Evolutionary conservation across 2,888 invertebrate species (phyloP).

Genomic region (Drosophila quasianomalipes): DNA sequence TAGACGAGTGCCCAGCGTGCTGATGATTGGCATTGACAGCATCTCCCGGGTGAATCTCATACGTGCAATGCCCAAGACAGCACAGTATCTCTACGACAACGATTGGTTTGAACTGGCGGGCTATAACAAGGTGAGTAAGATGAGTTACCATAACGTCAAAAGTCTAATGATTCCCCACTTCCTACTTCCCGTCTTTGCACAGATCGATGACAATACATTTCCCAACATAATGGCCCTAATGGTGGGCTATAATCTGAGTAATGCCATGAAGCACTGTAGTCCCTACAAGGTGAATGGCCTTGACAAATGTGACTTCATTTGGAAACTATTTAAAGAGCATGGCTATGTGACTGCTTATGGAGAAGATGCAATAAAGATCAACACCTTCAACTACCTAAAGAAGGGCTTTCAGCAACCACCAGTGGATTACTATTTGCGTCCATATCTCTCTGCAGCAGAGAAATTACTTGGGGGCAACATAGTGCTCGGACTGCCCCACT

Average conservation of each 20-base stretch:
- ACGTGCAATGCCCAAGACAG: constrained; percentile 91
- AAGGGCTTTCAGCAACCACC: constrained; percentile 90
- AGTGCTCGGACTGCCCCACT: constrained; percentile 87
- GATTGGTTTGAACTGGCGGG: constrained; percentile 91
- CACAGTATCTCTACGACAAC: constrained; percentile 88
- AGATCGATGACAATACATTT: constrained; percentile 95
- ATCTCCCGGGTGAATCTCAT: constrained; percentile 92
- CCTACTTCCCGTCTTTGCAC: constrained; percentile 1
- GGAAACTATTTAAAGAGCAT: constrained; percentile 90
- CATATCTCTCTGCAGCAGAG: constrained; percentile 90
- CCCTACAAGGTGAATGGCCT: constrained; percentile 87
- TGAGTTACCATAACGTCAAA: constrained; percentile 17
- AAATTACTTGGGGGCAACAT: constrained; percentile 86
- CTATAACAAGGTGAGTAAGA: constrained; percentile 88
- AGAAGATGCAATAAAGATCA: constrained; percentile 91
- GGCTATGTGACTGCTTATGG: constrained; percentile 93
- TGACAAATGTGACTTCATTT: constrained; percentile 91
- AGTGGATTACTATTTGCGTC: constrained; percentile 92
- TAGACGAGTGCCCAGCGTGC: constrained; percentile 87
- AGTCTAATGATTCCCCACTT: neutral
- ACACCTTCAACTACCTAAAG: constrained; percentile 90
- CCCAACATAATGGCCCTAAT: constrained; percentile 95
- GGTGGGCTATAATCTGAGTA: constrained; percentile 88
- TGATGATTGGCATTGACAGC: constrained; percentile 94
- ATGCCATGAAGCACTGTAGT: constrained; percentile 86